Evolutionary conservation across 2,888 invertebrate species (phyloP), one percentile per base, ranked within the genome.

Genomic region (Hirtodrosophila trivittata): DNA sequence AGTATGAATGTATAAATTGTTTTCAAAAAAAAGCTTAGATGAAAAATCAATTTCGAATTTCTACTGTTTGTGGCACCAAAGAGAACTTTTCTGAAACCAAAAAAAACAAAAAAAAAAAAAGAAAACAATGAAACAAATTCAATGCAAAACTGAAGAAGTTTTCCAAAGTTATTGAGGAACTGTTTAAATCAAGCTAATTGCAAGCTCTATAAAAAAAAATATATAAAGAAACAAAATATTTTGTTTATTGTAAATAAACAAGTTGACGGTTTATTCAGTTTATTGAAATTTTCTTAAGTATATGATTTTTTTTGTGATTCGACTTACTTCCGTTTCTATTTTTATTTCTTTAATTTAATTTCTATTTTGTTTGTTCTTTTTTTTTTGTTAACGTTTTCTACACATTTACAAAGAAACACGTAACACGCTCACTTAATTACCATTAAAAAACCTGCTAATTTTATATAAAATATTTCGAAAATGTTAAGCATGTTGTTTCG

Each of bases 71-170:
- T 93, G 93, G 93, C 92, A 93, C 92, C 89, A 89, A 93, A 93
- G 93, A 93, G 93, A 93, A 93, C 93, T 93, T 93, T 93, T 93
- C 93, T 93, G 93, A 93, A 93, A 93, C 93, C 91, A 91, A 92
- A 92, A 58, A 66, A n/a, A n/a, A n/a, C n/a, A 70, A 37, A 56
- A 70, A 52, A 37, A 50, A 60, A 57, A 39, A 45, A 43, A 37
- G 32, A 39, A 33, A 32, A 66, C 21, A 30, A 58, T 37, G 33
- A 52, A 57, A 50, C 13, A 28, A 30, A 66, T 38, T 16, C 7
- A 26, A 30, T n/a, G n/a, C n/a, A n/a, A n/a, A n/a, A n/a, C n/a
- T n/a, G 35, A 57, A 62, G 54, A 52, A 62, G 54, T 52, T 21
- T 59, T 63, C 37, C 42, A 54, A 58, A 43, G 46, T 59, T 51